Base-by-base conservation (phyloP, 2,113 vertebrate species). In the Sciurus niger region DNA sequence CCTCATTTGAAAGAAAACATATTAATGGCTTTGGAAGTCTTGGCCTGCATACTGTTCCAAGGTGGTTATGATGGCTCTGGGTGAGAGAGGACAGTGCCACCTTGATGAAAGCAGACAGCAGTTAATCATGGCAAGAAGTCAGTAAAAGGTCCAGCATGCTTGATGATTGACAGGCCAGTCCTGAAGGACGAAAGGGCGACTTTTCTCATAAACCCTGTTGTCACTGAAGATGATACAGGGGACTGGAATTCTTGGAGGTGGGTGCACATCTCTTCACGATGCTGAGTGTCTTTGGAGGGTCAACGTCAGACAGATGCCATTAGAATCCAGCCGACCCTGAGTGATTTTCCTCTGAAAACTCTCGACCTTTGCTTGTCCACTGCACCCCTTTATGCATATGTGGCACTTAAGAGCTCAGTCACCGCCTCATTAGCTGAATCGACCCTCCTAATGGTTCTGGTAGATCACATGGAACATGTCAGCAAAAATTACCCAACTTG, bases 1-100 rank as follows among this genome's bases (percentile, higher is more conserved):
- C 20, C n/a, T 92, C 18, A 55, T 77, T 93, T 97, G 53, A 74
- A 58, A 87, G 65, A 89, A 89, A 92, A 40, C 65, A 18, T 37
- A 85, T 77, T 77, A 82, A 84, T 77, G 91, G 78, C 40, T 95
- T 53, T 1, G 79, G 70, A 96, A 84, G 40, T 92, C 74, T 70
- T 84, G 28, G 18, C 74, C 37, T 92, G 16, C 55, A 13, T 40
- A 78, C 20, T 40, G 70, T 55, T 65, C 55, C 12, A 28, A 46
- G 55, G 55, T 78, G 34, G 14, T 72, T 25, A 20, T 28, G 40
- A 18, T 72, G 53, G 10, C 34, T 6, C 34, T 58, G 46, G 10
- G 2, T 14, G 58, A 86, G 40, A 58, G 40, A 79, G 37, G 55
- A 12, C 34, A 22, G 40, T 43, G 18, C 22, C 86, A 17, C 74